Evolutionary conservation across 2,888 invertebrate genomes (phyloP), one percentile per base, ranked within the genome.

Genomic region (Tipula helvola): DNA sequence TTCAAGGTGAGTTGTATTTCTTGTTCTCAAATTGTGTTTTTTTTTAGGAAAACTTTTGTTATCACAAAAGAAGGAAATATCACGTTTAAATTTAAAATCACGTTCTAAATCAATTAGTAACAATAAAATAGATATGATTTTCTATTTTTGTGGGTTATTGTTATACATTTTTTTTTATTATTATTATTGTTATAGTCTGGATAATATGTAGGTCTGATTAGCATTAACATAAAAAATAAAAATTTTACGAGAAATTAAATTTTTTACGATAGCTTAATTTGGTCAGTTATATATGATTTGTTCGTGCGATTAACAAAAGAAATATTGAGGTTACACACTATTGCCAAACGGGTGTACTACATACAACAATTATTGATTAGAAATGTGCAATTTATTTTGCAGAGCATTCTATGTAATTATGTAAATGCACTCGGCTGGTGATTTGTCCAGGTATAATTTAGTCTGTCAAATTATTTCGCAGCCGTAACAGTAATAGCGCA

Each of bases 71-170:
- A 10, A 8, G 71, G 28, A 84, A 84, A 84, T 39, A 84, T 84
- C 84, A 84, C 84, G 84, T 84, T 84, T 16, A 8, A 39, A 84
- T 84, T 39, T 84, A 84, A 84, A 39, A 84, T 84, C 84, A 84
- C 84, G 84, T 84, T 84, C 84, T n/a, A 84, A 84, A 84, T 84
- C 84, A 84, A 84, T 84, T 84, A 84, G 84, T 84, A 83, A 83
- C 28, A 28, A 83, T 83, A 36, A 83, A 83, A 83, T 52, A 71
- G 71, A 71, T 71, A 18, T 71, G 71, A 71, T 71, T 71, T 52
- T 28, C 10, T 28, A 8, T 71, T 71, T 71, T 71, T 71, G 71
- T 71, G 10, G 71, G 28, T 71, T 71, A 71, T 71, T 71, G 71
- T 71, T 18, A 71, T 28, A 52, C n/a, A 71, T 71, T 71, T 52